These are phyloP conservation scores for Ormyrus labotus DNA, from an alignment of 2,888 invertebrate species.

Conservation along the genomic window DNA sequence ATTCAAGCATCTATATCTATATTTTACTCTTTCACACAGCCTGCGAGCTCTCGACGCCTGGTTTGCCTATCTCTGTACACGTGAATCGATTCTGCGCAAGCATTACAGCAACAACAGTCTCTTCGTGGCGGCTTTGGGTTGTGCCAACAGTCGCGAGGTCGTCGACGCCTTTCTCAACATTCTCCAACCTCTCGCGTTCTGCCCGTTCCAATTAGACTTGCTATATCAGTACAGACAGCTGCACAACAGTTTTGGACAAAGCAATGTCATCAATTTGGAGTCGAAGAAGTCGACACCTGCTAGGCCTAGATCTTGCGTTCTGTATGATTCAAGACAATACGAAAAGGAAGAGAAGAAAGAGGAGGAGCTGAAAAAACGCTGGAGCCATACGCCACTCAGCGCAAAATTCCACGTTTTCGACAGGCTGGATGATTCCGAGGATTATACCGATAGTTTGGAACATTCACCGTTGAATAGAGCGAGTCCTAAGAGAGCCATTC, in stretches of 20 bases:
- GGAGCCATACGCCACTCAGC: conserved; percentile 82
- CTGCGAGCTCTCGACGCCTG: conserved; percentile 93
- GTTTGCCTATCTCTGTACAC: conserved; percentile 90
- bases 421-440: conserved; percentile 82
- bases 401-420: conserved; percentile 86
- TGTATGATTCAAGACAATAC: conserved; percentile 76
- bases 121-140: conserved; percentile 79
- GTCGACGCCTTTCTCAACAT: conserved; percentile 87
- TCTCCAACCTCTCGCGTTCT: conserved; percentile 86
- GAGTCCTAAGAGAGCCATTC: conserved; percentile 45
- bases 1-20: conserved; percentile 19
- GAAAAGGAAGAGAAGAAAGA: conserved; percentile 76
- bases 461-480: conserved; percentile 75
- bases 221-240: conserved; percentile 87
- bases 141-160: conserved; percentile 76
- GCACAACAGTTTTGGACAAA: conserved; percentile 85
- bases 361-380: conserved; percentile 80
- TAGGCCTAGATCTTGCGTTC: conserved; percentile 85
- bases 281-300: conserved; percentile 61
- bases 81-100: conserved; percentile 87
- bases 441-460: conserved; percentile 86
- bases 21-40: conserved; percentile 75
- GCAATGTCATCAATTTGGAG: conserved; percentile 48
- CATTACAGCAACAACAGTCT: conserved; percentile 88
- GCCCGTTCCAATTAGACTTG: conserved; percentile 89